A percentile compares a stretch with the other conserved stretches of the same genome.
These are phyloP conservation scores for Mormoops blainvillei DNA, from an alignment of 2,113 vertebrate genomes.

Conservation along the genomic window DNA sequence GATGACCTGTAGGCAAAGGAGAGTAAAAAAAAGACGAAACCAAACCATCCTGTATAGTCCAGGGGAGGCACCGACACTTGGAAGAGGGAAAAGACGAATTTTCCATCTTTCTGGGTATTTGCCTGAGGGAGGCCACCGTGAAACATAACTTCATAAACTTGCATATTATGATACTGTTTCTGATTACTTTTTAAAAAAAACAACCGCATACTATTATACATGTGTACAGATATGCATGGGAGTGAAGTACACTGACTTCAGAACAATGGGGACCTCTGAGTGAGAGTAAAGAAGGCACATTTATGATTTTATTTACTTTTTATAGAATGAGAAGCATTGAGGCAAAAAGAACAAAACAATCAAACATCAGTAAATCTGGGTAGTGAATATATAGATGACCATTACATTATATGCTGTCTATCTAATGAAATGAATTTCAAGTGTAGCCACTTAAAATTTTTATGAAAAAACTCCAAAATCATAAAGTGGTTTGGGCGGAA, in stretches of 20 bases:
- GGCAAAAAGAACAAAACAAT: background rate
- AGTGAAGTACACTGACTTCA: accelerated
- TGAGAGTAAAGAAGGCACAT: background rate
- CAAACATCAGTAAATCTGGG: background rate
- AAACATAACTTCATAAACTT: background rate
- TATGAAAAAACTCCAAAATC: background rate
- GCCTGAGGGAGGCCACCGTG: background rate
- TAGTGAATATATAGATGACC: background rate
- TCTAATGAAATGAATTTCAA: background rate
- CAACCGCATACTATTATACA: background rate
- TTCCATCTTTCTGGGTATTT: background rate
- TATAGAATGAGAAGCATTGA: background rate
- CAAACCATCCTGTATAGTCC: background rate
- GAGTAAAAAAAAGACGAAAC: background rate
- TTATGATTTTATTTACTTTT: background rate
- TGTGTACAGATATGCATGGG: background rate
- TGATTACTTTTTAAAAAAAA: background rate
- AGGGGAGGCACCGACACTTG: background rate
- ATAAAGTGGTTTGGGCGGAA: background rate
- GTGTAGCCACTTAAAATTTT: background rate
- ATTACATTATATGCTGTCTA: background rate
- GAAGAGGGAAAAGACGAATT: background rate
- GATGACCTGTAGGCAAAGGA: too few relatives aligned
- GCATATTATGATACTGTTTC: background rate
- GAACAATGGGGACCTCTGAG: background rate